A percentile compares a stretch with the other conserved stretches of the same genome.
phyloP scores from a whole-genome alignment of 2,797 vertebrate species.

The Hybognathus amarus region DNA sequence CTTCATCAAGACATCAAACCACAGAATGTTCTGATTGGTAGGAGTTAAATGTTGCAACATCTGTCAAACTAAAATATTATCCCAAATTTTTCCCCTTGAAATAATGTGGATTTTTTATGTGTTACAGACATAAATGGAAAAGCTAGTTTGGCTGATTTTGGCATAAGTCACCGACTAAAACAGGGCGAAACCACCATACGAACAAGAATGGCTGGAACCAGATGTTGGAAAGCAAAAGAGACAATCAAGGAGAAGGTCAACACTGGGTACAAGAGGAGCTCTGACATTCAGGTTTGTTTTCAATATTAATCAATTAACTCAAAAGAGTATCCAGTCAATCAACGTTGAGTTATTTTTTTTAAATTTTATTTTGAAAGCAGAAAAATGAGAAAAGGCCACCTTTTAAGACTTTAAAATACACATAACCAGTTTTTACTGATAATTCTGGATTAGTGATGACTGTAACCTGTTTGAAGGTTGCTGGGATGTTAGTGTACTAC shows the following conservation, averaged over 20 bases:
- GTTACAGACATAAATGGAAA: slow-evolving; percentile 60
- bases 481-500: slow-evolving; percentile 74
- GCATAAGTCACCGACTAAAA: slow-evolving; percentile 68
- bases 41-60: not conserved
- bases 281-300: slow-evolving; percentile 69
- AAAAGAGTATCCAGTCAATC: too few relatives aligned
- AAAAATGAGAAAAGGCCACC: too few relatives aligned
- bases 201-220: slow-evolving; percentile 68
- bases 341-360: too few relatives aligned
- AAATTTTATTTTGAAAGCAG: too few relatives aligned
- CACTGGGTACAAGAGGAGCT: slow-evolving; percentile 64
- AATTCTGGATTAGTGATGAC: not conserved
- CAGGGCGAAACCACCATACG: slow-evolving; percentile 58
- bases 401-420: too few relatives aligned
- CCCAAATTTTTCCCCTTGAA: not conserved
- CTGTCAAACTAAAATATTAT: not conserved
- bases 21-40: slow-evolving; percentile 75
- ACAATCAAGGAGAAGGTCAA: slow-evolving; percentile 45
- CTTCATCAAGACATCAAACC: slow-evolving; percentile 75
- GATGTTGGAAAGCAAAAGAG: slow-evolving; percentile 72
- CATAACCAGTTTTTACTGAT: not conserved
- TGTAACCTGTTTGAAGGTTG: slow-evolving; percentile 61
- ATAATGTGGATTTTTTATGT: not conserved
- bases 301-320: too few relatives aligned
- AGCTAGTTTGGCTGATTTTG: slow-evolving; percentile 72